These are phyloP conservation scores for Harlomillsia oculata DNA, from an alignment of 1,140 invertebrate genomes.

Conservation along the genomic window DNA sequence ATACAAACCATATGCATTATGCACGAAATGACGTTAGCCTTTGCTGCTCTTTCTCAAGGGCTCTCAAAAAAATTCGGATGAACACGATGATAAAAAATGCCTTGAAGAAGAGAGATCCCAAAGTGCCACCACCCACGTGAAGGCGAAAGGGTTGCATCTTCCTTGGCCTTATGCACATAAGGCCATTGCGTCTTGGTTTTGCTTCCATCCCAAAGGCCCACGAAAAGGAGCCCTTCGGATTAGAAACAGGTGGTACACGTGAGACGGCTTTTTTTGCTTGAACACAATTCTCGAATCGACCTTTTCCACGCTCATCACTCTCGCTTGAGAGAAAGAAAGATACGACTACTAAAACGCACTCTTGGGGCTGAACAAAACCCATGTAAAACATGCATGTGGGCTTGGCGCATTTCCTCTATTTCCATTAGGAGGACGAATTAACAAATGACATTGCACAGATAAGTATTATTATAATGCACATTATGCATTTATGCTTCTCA, in stretches of 20 bases:
- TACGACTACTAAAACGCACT: too few relatives aligned
- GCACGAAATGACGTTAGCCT: not conserved
- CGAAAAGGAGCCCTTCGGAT: not conserved
- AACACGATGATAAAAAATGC: slow-evolving; percentile 5
- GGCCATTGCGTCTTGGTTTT: not conserved
- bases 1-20: not conserved
- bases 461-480: too few relatives aligned
- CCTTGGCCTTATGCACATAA: not conserved
- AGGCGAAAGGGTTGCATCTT: not conserved
- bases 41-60: slow-evolving; percentile 7
- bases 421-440: too few relatives aligned
- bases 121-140: slow-evolving; percentile 16
- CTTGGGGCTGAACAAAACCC: too few relatives aligned
- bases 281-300: slow-evolving; percentile 4
- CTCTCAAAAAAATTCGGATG: slow-evolving; percentile 3
- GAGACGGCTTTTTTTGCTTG: slow-evolving; percentile 11
- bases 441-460: too few relatives aligned
- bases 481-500: too few relatives aligned
- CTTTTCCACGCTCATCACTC: slow-evolving; percentile 12
- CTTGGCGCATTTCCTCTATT: too few relatives aligned
- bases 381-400: too few relatives aligned
- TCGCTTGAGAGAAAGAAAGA: too few relatives aligned
- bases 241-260: slow-evolving; percentile 22
- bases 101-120: slow-evolving; percentile 10
- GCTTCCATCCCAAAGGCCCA: not conserved